phyloP scores from a whole-genome alignment of 1,140 invertebrate genomes.

The Leptoteleia sp. region DNA sequence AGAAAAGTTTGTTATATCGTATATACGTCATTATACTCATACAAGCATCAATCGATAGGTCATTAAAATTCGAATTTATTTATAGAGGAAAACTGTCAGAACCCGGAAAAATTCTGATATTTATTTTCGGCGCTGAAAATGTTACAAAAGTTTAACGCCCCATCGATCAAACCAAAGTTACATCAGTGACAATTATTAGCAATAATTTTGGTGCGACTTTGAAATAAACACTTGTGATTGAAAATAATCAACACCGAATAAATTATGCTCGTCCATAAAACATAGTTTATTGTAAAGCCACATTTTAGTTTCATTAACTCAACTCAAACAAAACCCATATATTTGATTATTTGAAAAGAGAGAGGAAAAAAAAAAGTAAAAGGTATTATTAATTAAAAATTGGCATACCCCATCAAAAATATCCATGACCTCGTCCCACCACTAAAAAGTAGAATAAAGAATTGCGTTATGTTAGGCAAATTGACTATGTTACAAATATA shows the following conservation, averaged over 20 bases:
- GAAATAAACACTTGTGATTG: conserved; percentile 2
- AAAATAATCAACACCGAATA: too few species aligned
- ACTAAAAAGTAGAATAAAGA: conserved; percentile 89
- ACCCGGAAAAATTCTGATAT: too few species aligned
- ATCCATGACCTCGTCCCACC: conserved; percentile 96
- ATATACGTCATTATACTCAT: conserved; percentile 8
- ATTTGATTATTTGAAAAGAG: background rate
- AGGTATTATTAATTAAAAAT: conserved; percentile 77
- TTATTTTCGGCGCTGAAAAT: too few species aligned
- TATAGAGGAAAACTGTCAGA: conserved; percentile 15
- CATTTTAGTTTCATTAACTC: conserved; percentile 4
- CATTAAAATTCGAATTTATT: conserved; percentile 21
- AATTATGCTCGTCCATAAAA: background rate
- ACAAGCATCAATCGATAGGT: conserved; percentile 39
- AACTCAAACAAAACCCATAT: conserved; percentile 7
- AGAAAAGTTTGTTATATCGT: conserved; percentile 27
- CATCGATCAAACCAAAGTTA: conserved; percentile 29
- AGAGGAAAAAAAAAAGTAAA: conserved; percentile 5
- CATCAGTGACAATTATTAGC: background rate
- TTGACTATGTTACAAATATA: conserved; percentile 29
- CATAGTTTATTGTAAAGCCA: conserved; percentile 15
- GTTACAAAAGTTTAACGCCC: conserved; percentile 13
- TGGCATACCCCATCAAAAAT: conserved; percentile 94
- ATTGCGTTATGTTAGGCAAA: conserved; percentile 77
- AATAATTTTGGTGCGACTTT: conserved; percentile 7